These are phyloP conservation scores for Thunnus maccoyii DNA, from an alignment of 2,113 vertebrate genomes.

Conservation along the genomic window DNA sequence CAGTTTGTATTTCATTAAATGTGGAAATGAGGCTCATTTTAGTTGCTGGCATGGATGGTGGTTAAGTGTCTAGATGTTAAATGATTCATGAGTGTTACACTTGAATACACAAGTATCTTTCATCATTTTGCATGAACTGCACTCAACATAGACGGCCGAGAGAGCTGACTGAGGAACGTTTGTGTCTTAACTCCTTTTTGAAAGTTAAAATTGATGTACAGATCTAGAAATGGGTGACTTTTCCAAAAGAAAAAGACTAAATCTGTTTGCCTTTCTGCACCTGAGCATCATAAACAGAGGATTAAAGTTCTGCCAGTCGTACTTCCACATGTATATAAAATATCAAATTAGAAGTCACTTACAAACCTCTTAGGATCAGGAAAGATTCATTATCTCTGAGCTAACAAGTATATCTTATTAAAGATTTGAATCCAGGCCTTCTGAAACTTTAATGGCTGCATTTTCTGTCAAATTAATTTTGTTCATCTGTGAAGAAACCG, in stretches of 20 bases:
- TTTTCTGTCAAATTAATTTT: constrained; percentile 44
- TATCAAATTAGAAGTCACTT: not conserved
- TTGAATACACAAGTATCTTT: constrained; percentile 31
- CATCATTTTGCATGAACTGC: constrained; percentile 11
- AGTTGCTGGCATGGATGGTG: not conserved
- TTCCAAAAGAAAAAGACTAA: not conserved
- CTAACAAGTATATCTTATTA: not conserved
- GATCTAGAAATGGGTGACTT: constrained; percentile 2
- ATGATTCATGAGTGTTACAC: constrained; percentile 40
- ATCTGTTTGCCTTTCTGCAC: not conserved
- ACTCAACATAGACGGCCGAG: not conserved
- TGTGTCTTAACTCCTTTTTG: not conserved
- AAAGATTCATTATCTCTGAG: not conserved
- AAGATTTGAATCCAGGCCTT: constrained; percentile 1
- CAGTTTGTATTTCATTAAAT: constrained; percentile 26
- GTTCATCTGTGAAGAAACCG: constrained; percentile 15
- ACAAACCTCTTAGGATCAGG: not conserved
- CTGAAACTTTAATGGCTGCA: constrained; percentile 13
- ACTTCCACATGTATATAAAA: not conserved
- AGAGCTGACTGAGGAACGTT: constrained; percentile 5
- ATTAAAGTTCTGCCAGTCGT: not conserved
- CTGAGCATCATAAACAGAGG: not conserved
- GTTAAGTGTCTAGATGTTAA: constrained; percentile 24
- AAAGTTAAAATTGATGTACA: not conserved
- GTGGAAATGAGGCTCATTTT: constrained; percentile 28